Evolutionary conservation across 2,113 vertebrate species (phyloP).

Genomic region (Upupa epops): DNA sequence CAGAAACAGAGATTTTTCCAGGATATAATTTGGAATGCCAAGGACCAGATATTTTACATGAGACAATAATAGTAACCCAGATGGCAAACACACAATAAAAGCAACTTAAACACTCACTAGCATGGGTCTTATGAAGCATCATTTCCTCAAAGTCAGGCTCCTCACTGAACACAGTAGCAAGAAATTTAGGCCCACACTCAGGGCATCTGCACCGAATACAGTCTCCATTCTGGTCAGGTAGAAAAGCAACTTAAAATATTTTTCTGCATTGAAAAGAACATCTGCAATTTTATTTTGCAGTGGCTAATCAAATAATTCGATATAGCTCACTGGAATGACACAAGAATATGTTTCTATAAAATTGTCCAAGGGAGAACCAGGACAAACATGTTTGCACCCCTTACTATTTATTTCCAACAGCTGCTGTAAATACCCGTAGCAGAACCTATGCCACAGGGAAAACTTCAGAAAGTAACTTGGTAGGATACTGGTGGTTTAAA

Average conservation of each 20-base stretch:
- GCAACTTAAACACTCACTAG: neutral
- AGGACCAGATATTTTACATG: neutral
- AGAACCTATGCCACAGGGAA: neutral
- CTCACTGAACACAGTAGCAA: neutral
- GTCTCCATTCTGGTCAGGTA: neutral
- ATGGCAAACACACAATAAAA: neutral
- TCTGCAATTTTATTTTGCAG: neutral
- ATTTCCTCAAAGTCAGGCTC: neutral
- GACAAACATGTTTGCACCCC: neutral
- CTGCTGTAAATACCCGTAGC: neutral
- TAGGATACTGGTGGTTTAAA: neutral
- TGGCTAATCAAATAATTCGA: neutral
- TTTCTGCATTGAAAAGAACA: neutral
- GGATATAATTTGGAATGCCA: neutral
- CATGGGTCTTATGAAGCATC: neutral
- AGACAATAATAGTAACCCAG: neutral
- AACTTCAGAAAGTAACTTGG: neutral
- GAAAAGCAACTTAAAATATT: neutral
- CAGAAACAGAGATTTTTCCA: neutral
- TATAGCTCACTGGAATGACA: neutral
- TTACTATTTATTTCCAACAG: neutral
- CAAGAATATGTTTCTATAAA: neutral
- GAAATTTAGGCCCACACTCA: neutral
- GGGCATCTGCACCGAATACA: neutral
- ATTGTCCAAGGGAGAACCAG: neutral